Conservation (phyloP, 2,113 vertebrate genomes). For the Podarcis muralis region DNA sequence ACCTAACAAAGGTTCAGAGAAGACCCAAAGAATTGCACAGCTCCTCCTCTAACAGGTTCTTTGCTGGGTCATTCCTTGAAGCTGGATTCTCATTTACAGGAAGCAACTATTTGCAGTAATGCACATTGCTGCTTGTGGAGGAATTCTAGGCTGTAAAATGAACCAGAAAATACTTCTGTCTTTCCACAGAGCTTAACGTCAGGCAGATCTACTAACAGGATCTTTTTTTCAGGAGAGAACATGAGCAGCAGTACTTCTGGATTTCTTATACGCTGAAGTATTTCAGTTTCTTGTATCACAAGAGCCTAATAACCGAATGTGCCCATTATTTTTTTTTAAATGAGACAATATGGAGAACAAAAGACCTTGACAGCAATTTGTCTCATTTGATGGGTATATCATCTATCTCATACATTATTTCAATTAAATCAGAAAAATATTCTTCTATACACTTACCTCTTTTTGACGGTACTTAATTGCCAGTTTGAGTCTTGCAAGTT, state of each 20-base stretch:
- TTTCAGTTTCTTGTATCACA: constrained; percentile 37
- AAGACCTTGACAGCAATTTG: constrained; percentile 37
- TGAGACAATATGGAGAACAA: constrained; percentile 33
- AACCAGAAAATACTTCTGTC: neutral
- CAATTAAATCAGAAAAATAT: constrained; percentile 37
- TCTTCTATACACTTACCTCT: constrained; percentile 84
- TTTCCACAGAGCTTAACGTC: neutral
- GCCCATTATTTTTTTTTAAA: constrained; percentile 22
- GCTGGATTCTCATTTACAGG: neutral
- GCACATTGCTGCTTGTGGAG: neutral
- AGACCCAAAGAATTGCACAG: too few relatives aligned
- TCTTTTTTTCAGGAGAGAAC: constrained; percentile 12
- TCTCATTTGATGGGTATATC: constrained; percentile 38
- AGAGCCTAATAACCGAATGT: constrained; percentile 17
- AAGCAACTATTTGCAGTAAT: constrained; percentile 4
- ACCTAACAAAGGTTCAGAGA: too few relatives aligned
- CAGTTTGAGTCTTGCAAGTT: constrained; percentile 93
- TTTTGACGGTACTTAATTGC: constrained; percentile 98
- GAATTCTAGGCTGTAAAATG: neutral
- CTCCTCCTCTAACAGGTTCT: too few relatives aligned
- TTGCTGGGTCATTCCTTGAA: too few relatives aligned
- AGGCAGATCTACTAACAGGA: neutral
- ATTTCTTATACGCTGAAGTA: constrained; percentile 13
- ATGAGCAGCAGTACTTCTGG: neutral
- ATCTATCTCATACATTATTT: constrained; percentile 40